These are phyloP conservation scores for Ciconia nigra DNA, from an alignment of 2,797 vertebrate genomes.

Conservation along the genomic window DNA sequence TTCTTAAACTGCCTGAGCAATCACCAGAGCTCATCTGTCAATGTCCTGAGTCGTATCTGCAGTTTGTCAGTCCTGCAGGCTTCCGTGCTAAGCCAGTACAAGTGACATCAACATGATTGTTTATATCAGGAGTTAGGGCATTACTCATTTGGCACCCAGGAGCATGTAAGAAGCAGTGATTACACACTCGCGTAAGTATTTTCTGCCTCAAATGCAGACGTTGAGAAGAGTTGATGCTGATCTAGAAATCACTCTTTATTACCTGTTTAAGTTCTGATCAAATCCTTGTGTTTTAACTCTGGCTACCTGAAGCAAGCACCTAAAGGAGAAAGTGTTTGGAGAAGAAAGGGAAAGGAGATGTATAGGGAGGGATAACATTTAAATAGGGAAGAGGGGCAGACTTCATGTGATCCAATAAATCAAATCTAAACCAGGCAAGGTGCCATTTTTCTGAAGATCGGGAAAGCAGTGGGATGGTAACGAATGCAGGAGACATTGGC, in stretches of 20 bases:
- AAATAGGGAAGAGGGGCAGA: not conserved
- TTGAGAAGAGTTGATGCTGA: not conserved
- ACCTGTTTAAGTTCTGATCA: not conserved
- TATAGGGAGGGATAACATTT: not conserved
- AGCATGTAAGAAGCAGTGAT: not conserved
- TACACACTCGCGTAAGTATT: rapidly evolving
- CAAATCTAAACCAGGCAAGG: not conserved
- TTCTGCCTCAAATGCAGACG: not conserved
- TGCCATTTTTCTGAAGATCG: not conserved
- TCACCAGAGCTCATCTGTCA: not conserved
- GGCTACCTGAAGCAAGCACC: not conserved
- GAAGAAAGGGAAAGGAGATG: not conserved
- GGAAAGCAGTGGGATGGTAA: not conserved
- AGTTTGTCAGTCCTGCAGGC: not conserved
- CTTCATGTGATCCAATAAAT: not conserved
- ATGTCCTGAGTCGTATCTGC: rapidly evolving
- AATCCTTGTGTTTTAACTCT: not conserved
- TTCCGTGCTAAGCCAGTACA: not conserved
- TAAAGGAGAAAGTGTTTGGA: not conserved
- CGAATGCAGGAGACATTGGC: not conserved
- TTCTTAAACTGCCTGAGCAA: not conserved
- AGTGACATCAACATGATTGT: not conserved
- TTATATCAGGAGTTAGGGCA: not conserved
- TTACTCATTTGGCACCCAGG: not conserved
- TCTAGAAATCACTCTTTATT: not conserved